These are phyloP conservation scores for Lasaia peninsularis DNA, from an alignment of 1,140 invertebrate genomes.

Conservation along the genomic window DNA sequence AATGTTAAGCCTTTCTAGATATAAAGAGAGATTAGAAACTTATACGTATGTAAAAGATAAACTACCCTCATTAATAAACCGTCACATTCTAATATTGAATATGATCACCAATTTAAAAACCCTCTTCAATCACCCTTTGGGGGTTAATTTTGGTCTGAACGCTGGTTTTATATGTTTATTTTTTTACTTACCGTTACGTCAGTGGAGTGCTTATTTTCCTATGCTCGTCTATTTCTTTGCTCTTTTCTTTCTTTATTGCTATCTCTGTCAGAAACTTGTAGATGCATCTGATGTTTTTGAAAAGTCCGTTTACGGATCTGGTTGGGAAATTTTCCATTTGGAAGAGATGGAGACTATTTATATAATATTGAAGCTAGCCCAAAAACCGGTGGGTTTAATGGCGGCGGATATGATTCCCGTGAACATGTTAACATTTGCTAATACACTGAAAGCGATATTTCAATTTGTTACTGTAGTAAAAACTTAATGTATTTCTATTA, in stretches of 20 bases:
- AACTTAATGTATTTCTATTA: constrained; percentile 20
- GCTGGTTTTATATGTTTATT: constrained; percentile 33
- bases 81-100: constrained; percentile 41
- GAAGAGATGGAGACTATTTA: constrained; percentile 20
- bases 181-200: constrained; percentile 31
- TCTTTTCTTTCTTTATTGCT: constrained; percentile 42
- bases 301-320: constrained; percentile 36
- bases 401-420: constrained; percentile 16
- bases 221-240: constrained; percentile 31
- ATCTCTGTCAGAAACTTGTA: constrained; percentile 36
- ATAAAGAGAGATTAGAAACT: constrained; percentile 18
- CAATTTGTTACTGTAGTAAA: constrained; percentile 39
- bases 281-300: constrained; percentile 37
- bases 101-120: constrained; percentile 39
- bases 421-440: constrained; percentile 35
- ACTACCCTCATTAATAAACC: constrained; percentile 31
- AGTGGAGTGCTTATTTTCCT: constrained; percentile 30
- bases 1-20: constrained; percentile 34
- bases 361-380: constrained; percentile 4
- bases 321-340: constrained; percentile 39
- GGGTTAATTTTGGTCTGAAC: constrained; percentile 46
- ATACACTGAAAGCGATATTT: constrained; percentile 35
- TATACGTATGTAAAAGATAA: constrained; percentile 30
- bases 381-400: constrained; percentile 26
- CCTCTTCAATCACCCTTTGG: constrained; percentile 54